phyloP scores from a whole-genome alignment of 2,797 vertebrate genomes.

The Xenopus petersii region DNA sequence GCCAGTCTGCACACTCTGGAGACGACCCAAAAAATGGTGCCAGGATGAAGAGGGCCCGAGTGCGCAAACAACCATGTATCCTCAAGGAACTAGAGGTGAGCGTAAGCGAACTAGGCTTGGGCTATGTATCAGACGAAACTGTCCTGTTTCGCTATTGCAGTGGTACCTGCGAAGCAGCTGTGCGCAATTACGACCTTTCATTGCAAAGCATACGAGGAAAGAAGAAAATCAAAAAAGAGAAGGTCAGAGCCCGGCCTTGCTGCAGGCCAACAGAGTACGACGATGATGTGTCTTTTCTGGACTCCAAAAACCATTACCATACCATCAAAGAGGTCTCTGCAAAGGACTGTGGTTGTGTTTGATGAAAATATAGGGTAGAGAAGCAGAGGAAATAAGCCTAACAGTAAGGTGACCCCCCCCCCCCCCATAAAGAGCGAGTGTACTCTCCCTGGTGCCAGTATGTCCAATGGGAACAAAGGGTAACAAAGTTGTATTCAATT shows the following conservation, averaged over 20 bases:
- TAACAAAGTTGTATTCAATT: constrained; percentile 16
- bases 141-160: constrained; percentile 91
- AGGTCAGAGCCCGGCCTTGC: constrained; percentile 80
- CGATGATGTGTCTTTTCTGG: constrained; percentile 84
- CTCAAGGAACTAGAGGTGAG: constrained; percentile 82
- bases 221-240: constrained; percentile 72
- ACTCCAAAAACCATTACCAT: constrained; percentile 79
- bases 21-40: constrained; percentile 58
- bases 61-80: constrained; percentile 74
- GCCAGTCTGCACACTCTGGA: constrained; percentile 61
- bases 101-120: constrained; percentile 87
- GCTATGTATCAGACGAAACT: constrained; percentile 88
- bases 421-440: not conserved
- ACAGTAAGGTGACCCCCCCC: not conserved
- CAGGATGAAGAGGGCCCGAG: constrained; percentile 80
- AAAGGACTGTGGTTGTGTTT: constrained; percentile 89
- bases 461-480: constrained; percentile 18
- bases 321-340: constrained; percentile 88
- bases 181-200: constrained; percentile 87
- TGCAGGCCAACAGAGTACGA: constrained; percentile 88
- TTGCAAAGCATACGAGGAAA: constrained; percentile 77
- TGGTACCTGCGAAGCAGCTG: constrained; percentile 76
- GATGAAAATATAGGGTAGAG: constrained; percentile 46
- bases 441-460: not conserved
- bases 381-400: constrained; percentile 21